Base-by-base conservation (phyloP, 1,140 invertebrate species). In the Drosophila melanica region DNA sequence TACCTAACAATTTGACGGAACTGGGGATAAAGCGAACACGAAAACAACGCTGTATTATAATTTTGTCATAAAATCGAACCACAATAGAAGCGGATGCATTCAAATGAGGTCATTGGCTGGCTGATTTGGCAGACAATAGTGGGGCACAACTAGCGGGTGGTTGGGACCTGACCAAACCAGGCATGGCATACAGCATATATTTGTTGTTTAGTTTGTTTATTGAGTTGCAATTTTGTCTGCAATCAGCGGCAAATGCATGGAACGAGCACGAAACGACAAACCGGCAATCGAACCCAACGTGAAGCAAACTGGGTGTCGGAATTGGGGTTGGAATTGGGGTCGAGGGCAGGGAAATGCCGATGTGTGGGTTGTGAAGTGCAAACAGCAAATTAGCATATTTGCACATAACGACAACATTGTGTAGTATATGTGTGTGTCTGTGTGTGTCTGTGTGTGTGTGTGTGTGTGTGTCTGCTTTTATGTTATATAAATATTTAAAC, bases 201-300 rank as follows among this genome's bases (percentile, higher is more conserved):
- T 84, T 84, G 80, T 77, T 82, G 77, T 85, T 84, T 77, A 80
- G 81, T 74, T 85, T 85, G 77, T 70, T 80, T 85, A 85, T 85
- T 85, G 81, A 85, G 81, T 85, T 85, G 81, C 81, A 85, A 80
- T 80, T 85, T 81, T 85, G 81, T 85, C 77, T 85, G 77, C 81
- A 80, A 85, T 85, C 81, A 86, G 81, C 77, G 67, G 58, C 53
- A 27, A 66, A 75, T 75, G 44, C 60, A 64, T 48, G 57, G 33
- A 59, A 39, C 35, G 30, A 33, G 33, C 33, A 39, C n/a, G 30
- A 53, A 53, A 30, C 30, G 62, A 35, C 58, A 64, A 59, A 74
- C 37, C 10, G 54, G 76, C 76, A 67, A 74, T 78, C 9, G 70
- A 62, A 67, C 58, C 74, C 64, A 79, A 75, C 58, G 37, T 27